A percentile compares a stretch with the other conserved stretches of the same genome.
These are phyloP conservation scores for Pseudochaenichthys georgianus DNA, from an alignment of 2,797 vertebrate species.

Conservation along the genomic window DNA sequence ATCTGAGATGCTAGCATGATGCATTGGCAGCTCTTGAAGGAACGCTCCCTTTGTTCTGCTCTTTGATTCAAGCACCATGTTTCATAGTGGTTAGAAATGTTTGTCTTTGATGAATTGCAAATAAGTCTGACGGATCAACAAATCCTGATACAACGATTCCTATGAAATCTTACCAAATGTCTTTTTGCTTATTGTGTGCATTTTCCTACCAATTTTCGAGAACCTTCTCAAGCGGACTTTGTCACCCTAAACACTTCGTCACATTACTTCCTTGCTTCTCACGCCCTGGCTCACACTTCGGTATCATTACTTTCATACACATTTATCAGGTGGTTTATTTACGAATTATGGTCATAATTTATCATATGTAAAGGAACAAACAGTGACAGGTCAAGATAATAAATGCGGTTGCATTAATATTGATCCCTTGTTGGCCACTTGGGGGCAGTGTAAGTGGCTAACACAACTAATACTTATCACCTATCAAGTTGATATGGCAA, in stretches of 20 bases:
- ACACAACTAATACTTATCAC: constrained; percentile 1
- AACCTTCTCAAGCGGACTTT: too few relatives aligned
- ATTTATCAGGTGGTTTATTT: too few relatives aligned
- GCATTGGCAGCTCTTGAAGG: constrained; percentile 9
- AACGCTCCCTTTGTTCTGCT: neutral
- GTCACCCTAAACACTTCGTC: too few relatives aligned
- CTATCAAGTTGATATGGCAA: neutral
- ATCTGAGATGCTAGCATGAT: constrained; percentile 17
- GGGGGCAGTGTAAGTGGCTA: neutral
- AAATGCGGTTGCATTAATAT: neutral
- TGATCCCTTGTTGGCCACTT: neutral
- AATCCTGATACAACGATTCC: too few relatives aligned
- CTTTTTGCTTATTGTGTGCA: too few relatives aligned
- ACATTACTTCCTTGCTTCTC: too few relatives aligned
- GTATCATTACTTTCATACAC: too few relatives aligned
- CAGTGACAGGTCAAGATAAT: neutral
- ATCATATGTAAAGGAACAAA: too few relatives aligned
- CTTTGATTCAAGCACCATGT: neutral
- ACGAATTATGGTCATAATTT: too few relatives aligned
- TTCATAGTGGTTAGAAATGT: neutral
- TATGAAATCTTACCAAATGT: too few relatives aligned
- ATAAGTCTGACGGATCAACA: neutral
- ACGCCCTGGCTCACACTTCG: too few relatives aligned
- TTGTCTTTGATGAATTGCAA: neutral
- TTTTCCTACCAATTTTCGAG: too few relatives aligned